phyloP scores from a whole-genome alignment of 2,113 vertebrate species.

The Bubo bubo region DNA sequence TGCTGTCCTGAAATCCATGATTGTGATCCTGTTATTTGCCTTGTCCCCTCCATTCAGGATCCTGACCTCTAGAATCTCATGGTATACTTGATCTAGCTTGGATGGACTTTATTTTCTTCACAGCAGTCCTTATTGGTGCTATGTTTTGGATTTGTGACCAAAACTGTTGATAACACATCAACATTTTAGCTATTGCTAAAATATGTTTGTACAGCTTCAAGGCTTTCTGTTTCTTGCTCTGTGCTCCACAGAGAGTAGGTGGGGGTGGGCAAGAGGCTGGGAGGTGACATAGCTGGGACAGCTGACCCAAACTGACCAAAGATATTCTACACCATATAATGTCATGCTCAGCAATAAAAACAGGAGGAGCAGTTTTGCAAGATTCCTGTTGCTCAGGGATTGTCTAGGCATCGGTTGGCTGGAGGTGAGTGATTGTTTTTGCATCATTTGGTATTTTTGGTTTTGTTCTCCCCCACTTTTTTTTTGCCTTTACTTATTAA shows the following conservation, averaged over 20 bases:
- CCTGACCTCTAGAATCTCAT: neutral
- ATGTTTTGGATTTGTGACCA: neutral
- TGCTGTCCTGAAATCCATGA: neutral
- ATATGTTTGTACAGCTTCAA: neutral
- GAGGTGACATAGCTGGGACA: neutral
- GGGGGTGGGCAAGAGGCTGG: neutral
- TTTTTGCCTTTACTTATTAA: neutral
- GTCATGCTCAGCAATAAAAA: neutral
- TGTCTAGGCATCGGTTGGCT: neutral
- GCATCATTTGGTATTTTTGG: neutral
- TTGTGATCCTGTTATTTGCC: neutral
- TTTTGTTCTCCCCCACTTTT: neutral
- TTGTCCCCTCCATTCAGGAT: neutral
- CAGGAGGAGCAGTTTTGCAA: neutral
- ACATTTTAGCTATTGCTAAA: neutral
- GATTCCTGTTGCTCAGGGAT: neutral
- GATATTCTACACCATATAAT: neutral
- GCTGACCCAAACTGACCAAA: neutral
- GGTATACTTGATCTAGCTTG: neutral
- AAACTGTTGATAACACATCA: neutral
- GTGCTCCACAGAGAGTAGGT: neutral
- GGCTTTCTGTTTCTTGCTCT: neutral
- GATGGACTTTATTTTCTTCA: neutral
- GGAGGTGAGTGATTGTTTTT: neutral
- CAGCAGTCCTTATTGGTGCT: neutral